Evolutionary conservation across 92 coral and sea anemone species (phyloP), one percentile per base, ranked within the genome.

Genomic region (Zoanthus sansibaricus): DNA sequence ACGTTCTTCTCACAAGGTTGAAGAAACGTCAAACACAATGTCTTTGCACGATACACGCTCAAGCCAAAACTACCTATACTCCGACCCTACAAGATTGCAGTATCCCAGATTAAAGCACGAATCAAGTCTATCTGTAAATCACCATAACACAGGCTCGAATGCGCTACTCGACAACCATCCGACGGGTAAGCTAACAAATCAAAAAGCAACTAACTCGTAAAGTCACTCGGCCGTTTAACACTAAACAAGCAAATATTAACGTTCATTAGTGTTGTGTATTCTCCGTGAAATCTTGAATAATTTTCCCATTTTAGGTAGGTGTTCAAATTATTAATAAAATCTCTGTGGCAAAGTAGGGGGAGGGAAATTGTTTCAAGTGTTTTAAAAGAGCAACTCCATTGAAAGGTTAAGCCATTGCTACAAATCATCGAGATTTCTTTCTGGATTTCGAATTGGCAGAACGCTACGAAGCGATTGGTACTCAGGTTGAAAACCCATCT

Each of bases 301-400:
- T 89, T 93, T 93, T 93, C 92, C 89, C 90, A 93, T 93, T 93
- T 95, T 94, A 79, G 71, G 85, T 83, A 83, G 90, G 48, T 93
- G 96, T 91, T 91, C 91, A 90, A 92, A 93, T 93, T 95, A 93
- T 93, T 95, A 95, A 95, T 95, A 95, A 95, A 93, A 95, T 95
- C 98, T 93, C 82, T 84, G 93, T 87, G 82, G 91, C 98, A 89
- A 95, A 95, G 98, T 95, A 88, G 98, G 96, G 98, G 98, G 98
- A 95, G 98, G 98, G 98, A 95, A 95, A 93, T 95, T 95, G 98
- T 77, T 88, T 95, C 98, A 95, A 95, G 98, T 95, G 93, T 90
- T 82, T 93, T 92, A 95, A 95, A 94, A 95, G 98, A 95, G 96
- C 94, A 93, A 89, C 93, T 84, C 95, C 94, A 95, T 95, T 89